Base-by-base conservation (phyloP, 2,113 vertebrate species). In the Copsychus sechellarum region DNA sequence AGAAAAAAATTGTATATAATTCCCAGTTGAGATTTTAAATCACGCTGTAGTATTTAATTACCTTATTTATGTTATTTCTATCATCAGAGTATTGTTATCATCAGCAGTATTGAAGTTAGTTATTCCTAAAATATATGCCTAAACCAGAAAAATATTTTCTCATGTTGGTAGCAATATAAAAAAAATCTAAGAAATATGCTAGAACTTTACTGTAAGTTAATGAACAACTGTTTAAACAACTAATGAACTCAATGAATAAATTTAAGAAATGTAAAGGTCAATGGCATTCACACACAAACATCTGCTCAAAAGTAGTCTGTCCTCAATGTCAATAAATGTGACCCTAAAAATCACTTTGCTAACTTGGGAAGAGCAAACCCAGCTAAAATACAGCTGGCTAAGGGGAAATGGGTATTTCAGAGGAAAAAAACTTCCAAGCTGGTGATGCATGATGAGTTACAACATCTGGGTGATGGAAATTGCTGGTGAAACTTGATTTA, bases 161-260 rank as follows among this genome's bases (percentile, higher is more conserved):
- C 26, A 12, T 38, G 2, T 43, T 77, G 34, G 23, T n/a, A 74
- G 25, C 11, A 65, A 33, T 40, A 73, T 1, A 6, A 66, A 91
- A 87, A 90, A 91, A 88, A 83, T 14, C 8, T 36, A 54, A 53
- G 31, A 53, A 76, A 66, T 7, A 14, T 53, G 3, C 60, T 67
- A 25, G 15, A 69, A 70, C 22, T 78, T 84, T 51, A 48, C 47
- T 48, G 47, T 24, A 45, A 72, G 43, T 78, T 71, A 64, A 74
- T 48, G 47, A 94, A 85, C 34, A 83, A 83, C 45, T 54, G 26
- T 58, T 92, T 69, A 85, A 83, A 74, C n/a, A 81, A 90, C 80
- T 66, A 61, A 90, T 51, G 79, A 92, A 73, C 29, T 91, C 57
- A 89, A 42, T 81, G n/a, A 95, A 90, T 90, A 84, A 91, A 86